These are phyloP conservation scores for Lasius fuliginosus DNA, from an alignment of 2,888 invertebrate species.

Conservation along the genomic window DNA sequence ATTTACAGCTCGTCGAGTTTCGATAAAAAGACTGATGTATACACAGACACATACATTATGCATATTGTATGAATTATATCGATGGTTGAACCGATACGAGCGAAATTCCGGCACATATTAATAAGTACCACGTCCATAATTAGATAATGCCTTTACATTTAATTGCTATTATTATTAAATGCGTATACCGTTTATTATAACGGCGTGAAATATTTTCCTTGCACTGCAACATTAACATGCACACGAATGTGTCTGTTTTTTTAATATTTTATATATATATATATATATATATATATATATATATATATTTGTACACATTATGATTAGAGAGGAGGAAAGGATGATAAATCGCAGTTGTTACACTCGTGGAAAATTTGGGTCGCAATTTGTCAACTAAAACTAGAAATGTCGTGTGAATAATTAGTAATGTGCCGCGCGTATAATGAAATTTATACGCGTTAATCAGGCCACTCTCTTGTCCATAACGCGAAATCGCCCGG, in stretches of 20 bases:
- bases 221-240: neutral
- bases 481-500: conserved; percentile 42
- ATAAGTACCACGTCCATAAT: neutral
- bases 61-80: neutral
- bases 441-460: conserved; percentile 50
- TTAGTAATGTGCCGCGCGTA: conserved; percentile 25
- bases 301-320: neutral
- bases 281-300: neutral
- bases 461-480: conserved; percentile 43
- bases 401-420: conserved; percentile 28
- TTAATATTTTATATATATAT: neutral
- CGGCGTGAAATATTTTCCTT: neutral
- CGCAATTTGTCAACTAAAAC: conserved; percentile 24
- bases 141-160: neutral
- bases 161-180: neutral
- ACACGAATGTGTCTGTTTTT: neutral
- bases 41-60: neutral
- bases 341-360: conserved; percentile 22
- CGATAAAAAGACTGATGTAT: neutral
- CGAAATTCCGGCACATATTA: neutral
- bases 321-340: conserved; percentile 12
- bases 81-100: neutral
- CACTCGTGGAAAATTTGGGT: conserved; percentile 8
- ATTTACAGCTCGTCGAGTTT: conserved; percentile 21
- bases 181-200: neutral